Evolutionary conservation across 2,113 vertebrate genomes (phyloP), one percentile per base, ranked within the genome.

Genomic region (Peromyscus leucopus): DNA sequence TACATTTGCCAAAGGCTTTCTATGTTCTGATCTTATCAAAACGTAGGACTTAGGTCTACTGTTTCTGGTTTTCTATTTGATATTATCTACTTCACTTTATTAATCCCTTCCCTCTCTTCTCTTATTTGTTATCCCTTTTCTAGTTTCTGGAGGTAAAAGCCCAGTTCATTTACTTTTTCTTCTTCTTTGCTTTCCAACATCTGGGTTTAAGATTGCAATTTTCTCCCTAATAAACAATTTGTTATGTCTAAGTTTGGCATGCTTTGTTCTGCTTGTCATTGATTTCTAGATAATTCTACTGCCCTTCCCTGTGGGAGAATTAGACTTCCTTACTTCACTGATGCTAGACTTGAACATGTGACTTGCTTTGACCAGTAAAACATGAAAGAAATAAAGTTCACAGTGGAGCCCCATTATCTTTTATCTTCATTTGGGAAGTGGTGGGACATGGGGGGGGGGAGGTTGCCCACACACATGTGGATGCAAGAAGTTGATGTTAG

Each of bases 1-100:
- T 42, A 87, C n/a, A 79, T 57, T 96, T 96, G 83, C 90, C 97
- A 97, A 92, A 93, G 94, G 92, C 79, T 96, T 97, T 85, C 80
- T 93, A 12, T 87, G 74, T 95, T 95, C 93, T 88, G 87, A 95
- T 91, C 61, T 94, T 94, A n/a, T 97, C 78, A 86, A 79, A 97
- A 87, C 84, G 72, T 28, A 95, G 90, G 95, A 91, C 59, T 93
- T 87, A 83, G 94, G 82, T 87, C 67, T 78, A 88, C 90, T 93
- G 87, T 90, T 88, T 97, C 61, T n/a, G 24, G 55, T 67, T 90
- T 96, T 95, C 90, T 95, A 36, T 90, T 95, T 97, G 79, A 71
- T 59, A 55, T 84, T 92, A 97, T 92, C 93, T 90, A 46, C 67
- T 96, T 91, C 69, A 75, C 67, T 96, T 97, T 95, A 95, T 97